Base-by-base conservation (phyloP, 2,113 vertebrate genomes). In the Syngnathoides biaculeatus region DNA sequence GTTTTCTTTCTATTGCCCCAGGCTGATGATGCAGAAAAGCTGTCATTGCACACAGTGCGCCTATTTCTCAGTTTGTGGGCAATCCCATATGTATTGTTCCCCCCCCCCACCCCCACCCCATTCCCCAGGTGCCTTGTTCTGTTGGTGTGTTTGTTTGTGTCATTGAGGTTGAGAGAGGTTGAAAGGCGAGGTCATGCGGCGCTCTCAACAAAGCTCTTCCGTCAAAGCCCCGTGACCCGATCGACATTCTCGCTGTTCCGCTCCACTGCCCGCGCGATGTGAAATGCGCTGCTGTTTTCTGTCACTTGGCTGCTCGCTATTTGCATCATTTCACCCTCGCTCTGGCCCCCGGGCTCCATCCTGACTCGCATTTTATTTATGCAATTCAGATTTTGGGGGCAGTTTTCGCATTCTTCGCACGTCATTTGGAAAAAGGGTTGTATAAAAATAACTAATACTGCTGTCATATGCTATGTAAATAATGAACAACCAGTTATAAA, bases 211-310 rank as follows among this genome's bases (percentile, higher is more conserved):
- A 84, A 88, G 77, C 83, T 84, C 84, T 85, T 87, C 86, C 62
- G 72, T 91, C 85, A 88, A 85, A 87, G 78, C 76, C 68, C 73
- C 48, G 73, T 79, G 79, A 89, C 88, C 86, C 69, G 65, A 80
- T 67, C 81, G 87, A 88, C 85, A 84, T 84, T 88, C 82, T 75
- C 78, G 78, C 77, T 62, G 84, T 73, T 79, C 48, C 63, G 79
- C 85, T 83, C 71, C 75, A 62, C 57, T 64, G 74, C 81, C 59
- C 75, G 56, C 81, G 75, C 84, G 59, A 47, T 75, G 82, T 68
- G 74, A 74, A 84, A 72, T 43, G 59, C 47, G 20, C 73, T 71
- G 72, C 68, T 83, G 79, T 85, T 87, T 86, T 42, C 71, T 85
- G 72, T 86, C 84, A 78, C 84, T 85, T 81, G 77, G 85, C 81